phyloP scores from a whole-genome alignment of 2,797 vertebrate species.

The Alcedo quadribrachys region DNA sequence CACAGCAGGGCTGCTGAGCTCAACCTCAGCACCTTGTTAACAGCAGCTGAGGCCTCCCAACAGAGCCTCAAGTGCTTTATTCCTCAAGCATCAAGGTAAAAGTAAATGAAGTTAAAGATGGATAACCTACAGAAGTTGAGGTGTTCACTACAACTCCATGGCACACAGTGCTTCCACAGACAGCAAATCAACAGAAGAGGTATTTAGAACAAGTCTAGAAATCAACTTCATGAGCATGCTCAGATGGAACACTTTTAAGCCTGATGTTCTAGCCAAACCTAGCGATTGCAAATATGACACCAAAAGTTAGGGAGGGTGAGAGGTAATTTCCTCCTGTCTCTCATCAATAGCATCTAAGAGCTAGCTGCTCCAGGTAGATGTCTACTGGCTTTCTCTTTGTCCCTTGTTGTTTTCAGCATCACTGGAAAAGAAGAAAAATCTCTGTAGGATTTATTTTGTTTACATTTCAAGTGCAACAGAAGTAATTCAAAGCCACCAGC shows the following conservation, averaged over 20 bases:
- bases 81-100: background rate
- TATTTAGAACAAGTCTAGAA: background rate
- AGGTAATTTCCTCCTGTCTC: background rate
- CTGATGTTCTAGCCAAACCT: background rate
- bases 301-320: background rate
- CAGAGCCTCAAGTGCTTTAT: background rate
- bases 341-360: background rate
- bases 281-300: background rate
- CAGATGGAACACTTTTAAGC: background rate
- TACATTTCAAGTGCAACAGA: background rate
- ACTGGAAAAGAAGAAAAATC: background rate
- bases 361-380: background rate
- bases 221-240: background rate
- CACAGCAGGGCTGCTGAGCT: background rate
- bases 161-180: background rate
- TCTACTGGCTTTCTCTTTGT: background rate
- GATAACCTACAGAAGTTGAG: background rate
- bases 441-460: background rate
- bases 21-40: background rate
- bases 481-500: background rate
- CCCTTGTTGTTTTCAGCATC: background rate
- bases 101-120: background rate
- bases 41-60: background rate
- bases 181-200: background rate
- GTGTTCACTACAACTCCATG: background rate